Evolutionary conservation across 2,797 vertebrate species (phyloP).

Genomic region (Falco columbarius): DNA sequence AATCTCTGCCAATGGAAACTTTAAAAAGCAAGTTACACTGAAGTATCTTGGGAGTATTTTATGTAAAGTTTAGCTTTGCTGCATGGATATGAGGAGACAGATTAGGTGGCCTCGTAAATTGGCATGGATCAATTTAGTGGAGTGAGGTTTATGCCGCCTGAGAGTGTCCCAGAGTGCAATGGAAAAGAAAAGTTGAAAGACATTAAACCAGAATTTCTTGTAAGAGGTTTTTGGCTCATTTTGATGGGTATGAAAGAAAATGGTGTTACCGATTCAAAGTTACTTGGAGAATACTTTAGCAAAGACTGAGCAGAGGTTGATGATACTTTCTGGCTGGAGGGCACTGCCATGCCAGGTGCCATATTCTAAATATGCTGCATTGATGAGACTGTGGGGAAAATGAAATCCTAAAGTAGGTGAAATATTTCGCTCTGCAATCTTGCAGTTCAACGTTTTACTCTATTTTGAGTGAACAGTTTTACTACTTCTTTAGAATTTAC

Average conservation of each 20-base stretch:
- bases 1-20: background rate
- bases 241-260: background rate
- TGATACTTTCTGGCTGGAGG: background rate
- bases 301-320: background rate
- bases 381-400: background rate
- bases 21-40: background rate
- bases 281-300: background rate
- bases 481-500: background rate
- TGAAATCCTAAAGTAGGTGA: background rate
- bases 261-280: fast-evolving
- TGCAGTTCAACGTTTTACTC: background rate
- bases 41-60: background rate
- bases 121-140: fast-evolving
- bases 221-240: background rate
- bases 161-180: too few relatives aligned
- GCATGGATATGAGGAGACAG: background rate
- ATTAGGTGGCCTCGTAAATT: background rate
- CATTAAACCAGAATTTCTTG: background rate
- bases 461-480: background rate
- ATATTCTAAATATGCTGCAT: background rate
- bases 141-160: background rate
- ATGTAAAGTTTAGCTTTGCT: background rate
- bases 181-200: background rate
- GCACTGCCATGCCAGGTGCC: background rate
- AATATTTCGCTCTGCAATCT: background rate